A percentile compares a stretch with the other conserved stretches of the same genome.
Conservation (phyloP, 1,140 invertebrate species). For the Zaprionus ghesquierei region DNA sequence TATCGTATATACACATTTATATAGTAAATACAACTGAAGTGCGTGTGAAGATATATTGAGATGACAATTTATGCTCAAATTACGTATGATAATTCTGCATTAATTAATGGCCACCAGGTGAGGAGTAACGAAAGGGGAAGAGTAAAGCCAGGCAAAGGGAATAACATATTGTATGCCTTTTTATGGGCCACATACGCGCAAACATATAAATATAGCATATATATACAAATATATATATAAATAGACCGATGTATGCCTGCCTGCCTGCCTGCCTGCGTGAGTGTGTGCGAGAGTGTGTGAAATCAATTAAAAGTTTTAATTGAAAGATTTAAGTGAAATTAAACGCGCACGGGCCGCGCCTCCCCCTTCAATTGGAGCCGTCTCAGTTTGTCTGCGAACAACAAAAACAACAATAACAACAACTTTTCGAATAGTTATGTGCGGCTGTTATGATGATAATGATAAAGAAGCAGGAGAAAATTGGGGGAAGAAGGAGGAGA, state of each 20-base stretch:
- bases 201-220: not conserved
- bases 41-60: constrained; percentile 10
- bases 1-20: not conserved
- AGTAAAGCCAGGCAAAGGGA: not conserved
- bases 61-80: constrained; percentile 22
- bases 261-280: constrained; percentile 14
- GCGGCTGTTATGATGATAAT: constrained; percentile 6
- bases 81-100: constrained; percentile 9
- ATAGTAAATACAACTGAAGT: not conserved
- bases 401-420: constrained; percentile 1
- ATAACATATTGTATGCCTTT: constrained; percentile 34
- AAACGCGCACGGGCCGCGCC: constrained; percentile 18
- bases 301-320: constrained; percentile 77
- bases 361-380: not conserved
- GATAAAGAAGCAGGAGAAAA: not conserved
- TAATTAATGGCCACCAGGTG: constrained; percentile 30
- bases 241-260: not conserved
- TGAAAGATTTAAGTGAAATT: constrained; percentile 76
- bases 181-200: constrained; percentile 21
- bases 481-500: not conserved
- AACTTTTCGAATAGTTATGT: constrained; percentile 35
- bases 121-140: not conserved
- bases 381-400: constrained; percentile 11
- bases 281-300: constrained; percentile 38
- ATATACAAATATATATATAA: not conserved